Evolutionary conservation across 2,113 vertebrate species (phyloP).

Genomic region (Vidua chalybeata): DNA sequence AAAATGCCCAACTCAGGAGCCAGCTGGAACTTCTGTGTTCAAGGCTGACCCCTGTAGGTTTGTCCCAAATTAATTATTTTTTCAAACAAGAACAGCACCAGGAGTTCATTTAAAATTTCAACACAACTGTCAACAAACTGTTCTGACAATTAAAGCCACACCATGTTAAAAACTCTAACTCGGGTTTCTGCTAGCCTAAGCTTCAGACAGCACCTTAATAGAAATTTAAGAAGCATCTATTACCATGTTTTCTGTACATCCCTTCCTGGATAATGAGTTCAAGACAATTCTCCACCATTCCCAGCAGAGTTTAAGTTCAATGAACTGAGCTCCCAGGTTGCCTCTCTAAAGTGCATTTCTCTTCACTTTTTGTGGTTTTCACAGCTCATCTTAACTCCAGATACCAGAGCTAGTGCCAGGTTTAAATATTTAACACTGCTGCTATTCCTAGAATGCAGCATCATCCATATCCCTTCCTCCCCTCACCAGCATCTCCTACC

Average conservation of each 20-base stretch:
- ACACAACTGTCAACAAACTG: background rate
- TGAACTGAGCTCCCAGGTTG: background rate
- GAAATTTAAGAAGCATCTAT: background rate
- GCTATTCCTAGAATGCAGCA: background rate
- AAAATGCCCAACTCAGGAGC: background rate
- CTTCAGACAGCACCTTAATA: background rate
- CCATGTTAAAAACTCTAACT: background rate
- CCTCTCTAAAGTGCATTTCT: background rate
- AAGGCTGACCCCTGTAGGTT: conserved; percentile 25
- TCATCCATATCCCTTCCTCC: background rate
- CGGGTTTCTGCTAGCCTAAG: background rate
- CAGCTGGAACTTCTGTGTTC: background rate
- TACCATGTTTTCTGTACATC: background rate
- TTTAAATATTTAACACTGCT: background rate
- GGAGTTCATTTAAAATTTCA: background rate
- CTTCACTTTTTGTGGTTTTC: background rate
- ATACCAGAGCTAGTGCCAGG: background rate
- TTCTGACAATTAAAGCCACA: background rate
- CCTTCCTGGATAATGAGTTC: background rate
- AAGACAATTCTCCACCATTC: background rate
- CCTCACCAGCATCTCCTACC: background rate
- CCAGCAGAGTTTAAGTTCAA: background rate
- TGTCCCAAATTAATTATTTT: background rate
- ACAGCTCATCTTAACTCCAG: background rate
- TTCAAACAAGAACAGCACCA: background rate